A percentile compares a stretch with the other conserved stretches of the same genome.
Conservation (phyloP, 2,888 invertebrate species). For the Stenchaetothrips biformis region DNA sequence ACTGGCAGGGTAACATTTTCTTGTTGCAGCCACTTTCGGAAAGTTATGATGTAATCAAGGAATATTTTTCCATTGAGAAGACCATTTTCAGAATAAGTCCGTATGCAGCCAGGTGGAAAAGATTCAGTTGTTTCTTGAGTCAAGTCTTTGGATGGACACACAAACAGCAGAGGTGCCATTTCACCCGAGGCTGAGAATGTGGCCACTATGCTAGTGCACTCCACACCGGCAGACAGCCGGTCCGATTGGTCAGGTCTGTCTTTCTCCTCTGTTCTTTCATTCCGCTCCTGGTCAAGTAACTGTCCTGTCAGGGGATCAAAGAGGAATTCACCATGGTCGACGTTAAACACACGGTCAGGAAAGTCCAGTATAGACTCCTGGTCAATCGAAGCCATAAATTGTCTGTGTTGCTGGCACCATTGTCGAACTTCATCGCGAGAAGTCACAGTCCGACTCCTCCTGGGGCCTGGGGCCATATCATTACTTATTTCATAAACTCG, state of each 20-base stretch:
- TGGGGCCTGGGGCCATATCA: neutral
- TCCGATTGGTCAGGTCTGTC: neutral
- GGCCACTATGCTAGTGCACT: neutral
- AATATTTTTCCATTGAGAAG: neutral
- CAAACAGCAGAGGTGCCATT: neutral
- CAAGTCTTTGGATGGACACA: neutral
- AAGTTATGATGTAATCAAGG: neutral
- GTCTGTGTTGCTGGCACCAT: neutral
- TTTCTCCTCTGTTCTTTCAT: neutral
- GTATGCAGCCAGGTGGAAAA: neutral
- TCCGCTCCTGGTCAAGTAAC: neutral
- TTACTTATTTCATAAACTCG: constrained; percentile 7
- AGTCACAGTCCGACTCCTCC: neutral
- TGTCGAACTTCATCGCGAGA: neutral
- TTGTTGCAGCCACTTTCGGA: neutral
- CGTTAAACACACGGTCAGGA: neutral
- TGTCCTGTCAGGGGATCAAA: neutral
- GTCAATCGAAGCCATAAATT: neutral
- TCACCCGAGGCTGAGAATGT: neutral
- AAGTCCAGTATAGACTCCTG: neutral
- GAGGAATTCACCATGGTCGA: neutral
- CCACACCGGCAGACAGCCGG: neutral
- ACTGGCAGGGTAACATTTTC: neutral
- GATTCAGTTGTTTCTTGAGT: neutral
- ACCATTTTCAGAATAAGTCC: neutral